These are phyloP conservation scores for Vicugna pacos DNA, from an alignment of 2,113 vertebrate genomes.

Conservation along the genomic window DNA sequence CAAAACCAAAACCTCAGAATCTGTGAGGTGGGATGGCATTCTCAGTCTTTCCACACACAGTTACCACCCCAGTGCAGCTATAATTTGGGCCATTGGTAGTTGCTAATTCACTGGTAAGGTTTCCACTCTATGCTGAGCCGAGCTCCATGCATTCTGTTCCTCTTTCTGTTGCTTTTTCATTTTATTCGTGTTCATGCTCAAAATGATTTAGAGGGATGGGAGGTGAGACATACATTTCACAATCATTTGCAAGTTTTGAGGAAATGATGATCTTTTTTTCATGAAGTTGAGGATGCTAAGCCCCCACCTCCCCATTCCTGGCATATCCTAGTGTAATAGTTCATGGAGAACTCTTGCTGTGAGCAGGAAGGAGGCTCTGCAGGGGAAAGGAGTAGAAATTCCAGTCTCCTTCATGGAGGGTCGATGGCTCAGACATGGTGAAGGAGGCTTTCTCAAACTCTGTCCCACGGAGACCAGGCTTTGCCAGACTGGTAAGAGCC, in stretches of 20 bases:
- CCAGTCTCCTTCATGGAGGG: background rate
- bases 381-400: background rate
- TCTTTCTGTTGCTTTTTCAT: conserved; percentile 6
- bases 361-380: background rate
- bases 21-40: background rate
- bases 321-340: background rate
- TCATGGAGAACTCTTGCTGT: background rate
- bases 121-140: background rate
- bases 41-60: background rate
- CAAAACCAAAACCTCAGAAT: background rate
- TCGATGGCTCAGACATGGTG: background rate
- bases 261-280: conserved; percentile 20
- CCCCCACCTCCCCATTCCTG: background rate
- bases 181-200: background rate
- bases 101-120: background rate
- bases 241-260: background rate
- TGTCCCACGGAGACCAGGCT: background rate
- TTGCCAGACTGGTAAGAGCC: background rate
- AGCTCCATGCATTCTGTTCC: background rate
- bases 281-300: background rate
- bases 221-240: background rate
- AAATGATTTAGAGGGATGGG: background rate
- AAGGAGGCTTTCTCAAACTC: background rate
- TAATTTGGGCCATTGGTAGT: background rate
- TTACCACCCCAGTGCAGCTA: background rate